Evolutionary conservation across 2,888 invertebrate species (phyloP), one percentile per base, ranked within the genome.

Genomic region (Endomychus coccineus): DNA sequence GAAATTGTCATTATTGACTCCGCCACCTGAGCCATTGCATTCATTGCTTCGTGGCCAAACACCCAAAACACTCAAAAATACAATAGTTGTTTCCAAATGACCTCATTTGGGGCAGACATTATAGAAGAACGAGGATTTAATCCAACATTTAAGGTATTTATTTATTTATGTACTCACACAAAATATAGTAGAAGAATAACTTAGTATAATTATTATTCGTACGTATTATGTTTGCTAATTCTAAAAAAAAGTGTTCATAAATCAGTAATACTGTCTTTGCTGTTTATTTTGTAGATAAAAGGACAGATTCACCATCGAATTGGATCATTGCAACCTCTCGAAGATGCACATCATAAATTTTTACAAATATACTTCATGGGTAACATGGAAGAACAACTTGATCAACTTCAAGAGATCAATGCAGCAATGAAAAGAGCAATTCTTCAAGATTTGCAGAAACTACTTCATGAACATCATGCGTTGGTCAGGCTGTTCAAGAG

Each of bases 381-480:
- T 27, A 36, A 31, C n/a, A 31, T 31, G 24, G 31, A 36, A 9
- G 25, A 31, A 17, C 29, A 23, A 36, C 10, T 36, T 27, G 22
- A 29, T 36, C 30, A 10, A 13, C 36, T 29, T 23, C 16, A 16
- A 36, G 11, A 4, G 14, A 29, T 33, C 34, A 39, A 39, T 37
- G 15, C 35, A 16, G 31, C 10, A 40, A 40, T 46, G 37, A 53
- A 51, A 41, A 31, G 51, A 49, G 45, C 38, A 50, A 56, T 57
- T 49, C 36, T 46, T 30, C 34, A 42, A 35, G 34, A 45, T 14
- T 23, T 46, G 25, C 43, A 48, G 27, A n/a, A 27, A 15, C 27
- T 44, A 2, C 32, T 48, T 34, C 49, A 56, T 43, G 42, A 35
- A 24, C n/a, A n/a, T n/a, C n/a, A n/a, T n/a, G n/a, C n/a, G n/a